These are phyloP conservation scores for Leptogaster cylindrica DNA, from an alignment of 2,888 invertebrate species.

Conservation along the genomic window DNA sequence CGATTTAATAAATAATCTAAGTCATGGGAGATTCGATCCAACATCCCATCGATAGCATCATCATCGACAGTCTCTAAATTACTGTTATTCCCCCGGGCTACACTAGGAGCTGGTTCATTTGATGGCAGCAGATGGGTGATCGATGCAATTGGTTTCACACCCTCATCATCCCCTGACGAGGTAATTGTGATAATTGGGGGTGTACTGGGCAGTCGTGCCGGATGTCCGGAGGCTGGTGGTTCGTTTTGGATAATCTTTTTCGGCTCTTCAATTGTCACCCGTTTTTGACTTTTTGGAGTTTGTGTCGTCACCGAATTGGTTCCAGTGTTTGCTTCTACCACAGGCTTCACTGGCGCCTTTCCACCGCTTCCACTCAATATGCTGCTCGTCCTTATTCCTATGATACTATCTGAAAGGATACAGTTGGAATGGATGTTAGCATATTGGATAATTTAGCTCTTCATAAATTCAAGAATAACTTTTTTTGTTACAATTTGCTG, in stretches of 20 bases:
- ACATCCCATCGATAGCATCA: constrained; percentile 67
- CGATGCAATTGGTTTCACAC: constrained; percentile 48
- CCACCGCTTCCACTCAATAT: constrained; percentile 49
- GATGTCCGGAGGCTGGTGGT: constrained; percentile 47
- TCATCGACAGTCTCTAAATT: constrained; percentile 37
- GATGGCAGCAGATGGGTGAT: constrained; percentile 24
- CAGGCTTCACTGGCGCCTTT: background rate
- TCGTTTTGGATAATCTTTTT: constrained; percentile 54
- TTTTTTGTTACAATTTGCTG: too few species aligned
- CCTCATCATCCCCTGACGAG: constrained; percentile 47
- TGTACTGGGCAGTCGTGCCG: constrained; percentile 35
- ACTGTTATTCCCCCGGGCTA: constrained; percentile 11
- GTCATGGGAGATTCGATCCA: constrained; percentile 82
- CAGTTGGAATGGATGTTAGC: too few species aligned
- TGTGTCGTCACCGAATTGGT: constrained; percentile 53
- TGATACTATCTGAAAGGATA: constrained; percentile 57
- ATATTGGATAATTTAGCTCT: too few species aligned
- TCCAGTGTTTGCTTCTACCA: constrained; percentile 18
- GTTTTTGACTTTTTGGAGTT: constrained; percentile 59
- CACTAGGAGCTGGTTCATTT: constrained; percentile 32
- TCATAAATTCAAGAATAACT: too few species aligned
- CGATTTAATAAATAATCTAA: constrained; percentile 81
- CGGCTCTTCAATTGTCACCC: constrained; percentile 59
- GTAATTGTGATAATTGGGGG: constrained; percentile 43
- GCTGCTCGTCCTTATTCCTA: constrained; percentile 57